phyloP scores from a whole-genome alignment of 2,888 invertebrate genomes.

The Cerceris ruficornis region DNA sequence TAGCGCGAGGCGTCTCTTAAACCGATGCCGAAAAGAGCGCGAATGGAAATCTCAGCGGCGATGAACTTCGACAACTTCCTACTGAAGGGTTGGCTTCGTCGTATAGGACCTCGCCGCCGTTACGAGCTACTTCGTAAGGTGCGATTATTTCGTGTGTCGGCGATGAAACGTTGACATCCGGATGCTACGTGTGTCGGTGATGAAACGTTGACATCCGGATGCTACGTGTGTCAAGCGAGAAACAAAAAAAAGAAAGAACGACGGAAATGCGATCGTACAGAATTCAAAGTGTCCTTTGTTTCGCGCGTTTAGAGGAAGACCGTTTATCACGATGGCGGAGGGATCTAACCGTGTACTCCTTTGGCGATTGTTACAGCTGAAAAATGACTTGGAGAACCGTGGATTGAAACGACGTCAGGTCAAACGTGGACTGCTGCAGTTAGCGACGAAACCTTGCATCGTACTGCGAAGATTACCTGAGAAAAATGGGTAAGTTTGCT shows the following conservation, averaged over 20 bases:
- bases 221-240: not conserved
- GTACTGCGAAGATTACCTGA: slow-evolving; percentile 24
- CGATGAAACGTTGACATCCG: not conserved
- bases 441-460: slow-evolving; percentile 52
- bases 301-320: not conserved
- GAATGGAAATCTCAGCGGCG: not conserved
- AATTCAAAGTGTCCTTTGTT: not conserved
- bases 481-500: slow-evolving; percentile 25
- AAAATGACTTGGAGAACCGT: slow-evolving; percentile 42
- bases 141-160: slow-evolving; percentile 6
- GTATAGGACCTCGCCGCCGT: slow-evolving; percentile 48
- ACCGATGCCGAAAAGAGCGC: not conserved
- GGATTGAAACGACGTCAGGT: slow-evolving; percentile 44
- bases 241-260: not conserved
- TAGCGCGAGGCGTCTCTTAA: not conserved
- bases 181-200: not conserved
- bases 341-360: slow-evolving; percentile 7
- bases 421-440: slow-evolving; percentile 55
- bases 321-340: slow-evolving; percentile 1
- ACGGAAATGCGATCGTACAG: not conserved
- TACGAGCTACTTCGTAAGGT: slow-evolving; percentile 51
- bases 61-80: slow-evolving; percentile 41
- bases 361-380: slow-evolving; percentile 60
- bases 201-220: not conserved
- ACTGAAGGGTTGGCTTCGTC: slow-evolving; percentile 55